Evolutionary conservation across 2,797 vertebrate species (phyloP), one percentile per base, ranked within the genome.

Genomic region (Myotis vivesi): DNA sequence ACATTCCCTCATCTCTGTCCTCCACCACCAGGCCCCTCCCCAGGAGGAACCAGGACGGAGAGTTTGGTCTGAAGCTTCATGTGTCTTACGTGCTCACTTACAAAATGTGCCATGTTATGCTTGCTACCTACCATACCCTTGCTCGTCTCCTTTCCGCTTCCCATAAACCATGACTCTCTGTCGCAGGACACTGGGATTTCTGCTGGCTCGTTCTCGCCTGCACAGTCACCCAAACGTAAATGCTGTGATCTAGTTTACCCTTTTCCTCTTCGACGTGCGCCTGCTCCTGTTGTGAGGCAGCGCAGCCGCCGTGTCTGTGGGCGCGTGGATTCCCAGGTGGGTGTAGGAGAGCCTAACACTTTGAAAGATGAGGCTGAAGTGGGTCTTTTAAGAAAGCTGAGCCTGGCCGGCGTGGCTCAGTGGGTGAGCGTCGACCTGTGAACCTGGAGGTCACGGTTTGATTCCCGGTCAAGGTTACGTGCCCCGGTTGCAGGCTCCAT

Each of bases 111-210:
- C 20, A 2, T 13, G 12, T 36, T 30, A 6, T 41, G 15, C 15
- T 22, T 22, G 13, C 23, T 25, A 33, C 55, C 4, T 15, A 23
- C 9, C n/a, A 13, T 3, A n/a, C 5, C 17, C 66, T 62, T 33
- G 22, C 19, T 76, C n/a, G n/a, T 11, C 38, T 25, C 41, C 12
- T 28, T 33, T 30, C 23, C 30, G 19, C 76, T 64, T 72, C 38
- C n/a, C 41, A 11, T 69, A 25, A 75, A 8, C 19, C 1, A 1
- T 3, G 76, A 51, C 77, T 64, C 19, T 33, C 81, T 44, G 1
- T 0, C 10, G 23, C 5, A 1, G 16, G 23, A 8, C n/a, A 0
- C 5, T 1, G n/a, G 15, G 51, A 51, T 20, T 2, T 22, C 0
- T 4, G 23, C 33, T 33, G 20, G 75, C 66, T 68, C 22, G 30